phyloP scores from a whole-genome alignment of 2,888 invertebrate genomes.

The Corbicula japonica region DNA sequence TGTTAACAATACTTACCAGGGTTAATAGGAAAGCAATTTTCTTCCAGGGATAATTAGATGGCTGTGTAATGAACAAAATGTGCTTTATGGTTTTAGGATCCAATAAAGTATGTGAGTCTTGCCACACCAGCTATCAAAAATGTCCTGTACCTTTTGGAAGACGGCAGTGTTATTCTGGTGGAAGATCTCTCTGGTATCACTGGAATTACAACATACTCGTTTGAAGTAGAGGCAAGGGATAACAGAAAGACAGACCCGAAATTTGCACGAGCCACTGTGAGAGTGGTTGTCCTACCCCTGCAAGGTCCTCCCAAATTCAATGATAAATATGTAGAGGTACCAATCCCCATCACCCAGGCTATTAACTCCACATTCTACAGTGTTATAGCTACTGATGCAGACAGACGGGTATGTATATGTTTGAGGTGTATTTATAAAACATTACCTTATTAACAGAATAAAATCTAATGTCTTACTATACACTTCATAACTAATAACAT shows the following conservation, averaged over 20 bases:
- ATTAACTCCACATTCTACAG: slow-evolving; percentile 62
- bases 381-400: slow-evolving; percentile 54
- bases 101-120: slow-evolving; percentile 47
- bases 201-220: slow-evolving; percentile 29
- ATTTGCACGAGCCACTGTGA: slow-evolving; percentile 61
- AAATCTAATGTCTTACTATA: too few relatives aligned
- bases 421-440: background rate
- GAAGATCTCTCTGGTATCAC: slow-evolving; percentile 41
- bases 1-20: too few relatives aligned
- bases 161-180: slow-evolving; percentile 58
- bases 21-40: too few relatives aligned
- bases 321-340: slow-evolving; percentile 30
- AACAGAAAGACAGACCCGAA: slow-evolving; percentile 63
- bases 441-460: too few relatives aligned
- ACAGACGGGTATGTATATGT: slow-evolving; percentile 43
- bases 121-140: slow-evolving; percentile 39
- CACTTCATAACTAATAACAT: too few relatives aligned
- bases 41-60: background rate
- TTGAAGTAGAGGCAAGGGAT: slow-evolving; percentile 70
- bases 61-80: background rate
- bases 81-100: slow-evolving; percentile 55
- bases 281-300: slow-evolving; percentile 71
- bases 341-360: slow-evolving; percentile 70
- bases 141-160: slow-evolving; percentile 71
- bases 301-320: slow-evolving; percentile 72